phyloP scores from a whole-genome alignment of 1,140 invertebrate genomes.

The Pomacea maculata region DNA sequence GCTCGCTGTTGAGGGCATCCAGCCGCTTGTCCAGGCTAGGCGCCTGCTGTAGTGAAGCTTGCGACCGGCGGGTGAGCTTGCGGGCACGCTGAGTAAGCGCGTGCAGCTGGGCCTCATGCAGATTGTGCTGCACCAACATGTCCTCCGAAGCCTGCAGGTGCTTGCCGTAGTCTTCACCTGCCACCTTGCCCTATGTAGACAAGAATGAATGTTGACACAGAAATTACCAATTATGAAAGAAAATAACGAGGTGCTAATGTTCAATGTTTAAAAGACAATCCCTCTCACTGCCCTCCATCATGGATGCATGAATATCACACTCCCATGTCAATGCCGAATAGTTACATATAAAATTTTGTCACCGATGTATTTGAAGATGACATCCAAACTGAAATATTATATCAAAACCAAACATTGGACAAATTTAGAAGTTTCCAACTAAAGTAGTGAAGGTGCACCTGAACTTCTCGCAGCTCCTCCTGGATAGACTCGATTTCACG shows the following conservation, averaged over 20 bases:
- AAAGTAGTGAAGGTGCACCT: constrained; percentile 66
- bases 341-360: background rate
- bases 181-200: constrained; percentile 47
- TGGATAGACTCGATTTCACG: constrained; percentile 92
- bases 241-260: too few relatives aligned
- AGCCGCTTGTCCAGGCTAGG: constrained; percentile 76
- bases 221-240: too few relatives aligned
- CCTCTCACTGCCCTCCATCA: too few relatives aligned
- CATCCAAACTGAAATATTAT: background rate
- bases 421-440: background rate
- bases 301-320: too few relatives aligned
- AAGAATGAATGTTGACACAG: background rate
- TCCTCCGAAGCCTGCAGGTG: constrained; percentile 94
- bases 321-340: too few relatives aligned
- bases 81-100: constrained; percentile 70
- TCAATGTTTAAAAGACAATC: too few relatives aligned
- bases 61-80: constrained; percentile 61
- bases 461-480: constrained; percentile 82
- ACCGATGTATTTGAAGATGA: background rate
- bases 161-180: constrained; percentile 83
- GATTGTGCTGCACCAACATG: constrained; percentile 88
- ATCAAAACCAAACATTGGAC: background rate
- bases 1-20: constrained; percentile 76
- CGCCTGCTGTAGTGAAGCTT: constrained; percentile 63
- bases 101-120: constrained; percentile 84